These are phyloP conservation scores for Porites australiensis DNA, from an alignment of 64 coral and sea anemone genomes.

Conservation along the genomic window DNA sequence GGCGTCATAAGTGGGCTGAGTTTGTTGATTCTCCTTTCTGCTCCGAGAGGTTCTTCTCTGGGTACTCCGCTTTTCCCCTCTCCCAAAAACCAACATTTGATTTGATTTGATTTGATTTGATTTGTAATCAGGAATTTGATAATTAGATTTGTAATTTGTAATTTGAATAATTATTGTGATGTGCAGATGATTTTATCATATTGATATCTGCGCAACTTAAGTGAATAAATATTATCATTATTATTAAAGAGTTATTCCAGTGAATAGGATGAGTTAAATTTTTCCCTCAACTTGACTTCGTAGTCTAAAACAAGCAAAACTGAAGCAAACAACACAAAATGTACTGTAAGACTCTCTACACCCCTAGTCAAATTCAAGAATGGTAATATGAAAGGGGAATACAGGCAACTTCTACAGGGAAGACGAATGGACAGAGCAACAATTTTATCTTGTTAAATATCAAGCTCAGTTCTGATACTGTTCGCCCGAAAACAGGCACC, in stretches of 20 bases:
- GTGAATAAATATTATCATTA: background rate
- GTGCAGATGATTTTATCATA: slow-evolving; percentile 1
- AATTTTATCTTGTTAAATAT: slow-evolving; percentile 78
- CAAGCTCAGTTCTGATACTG: slow-evolving; percentile 72
- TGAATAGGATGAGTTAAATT: too few species aligned
- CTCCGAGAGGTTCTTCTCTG: slow-evolving; percentile 23
- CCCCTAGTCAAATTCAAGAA: slow-evolving; percentile 14
- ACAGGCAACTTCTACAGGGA: slow-evolving; percentile 68
- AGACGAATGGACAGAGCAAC: slow-evolving; percentile 53
- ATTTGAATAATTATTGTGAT: background rate
- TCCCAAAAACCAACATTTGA: too few species aligned
- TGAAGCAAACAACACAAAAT: background rate
- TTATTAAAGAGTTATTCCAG: background rate
- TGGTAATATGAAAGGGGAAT: background rate
- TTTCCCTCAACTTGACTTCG: background rate
- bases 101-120: too few species aligned
- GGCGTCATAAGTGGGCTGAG: background rate
- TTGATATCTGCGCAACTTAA: slow-evolving; percentile 14
- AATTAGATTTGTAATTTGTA: background rate
- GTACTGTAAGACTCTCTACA: background rate
- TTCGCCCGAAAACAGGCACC: slow-evolving; percentile 43
- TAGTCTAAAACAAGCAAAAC: background rate
- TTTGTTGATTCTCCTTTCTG: slow-evolving; percentile 31
- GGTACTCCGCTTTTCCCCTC: too few species aligned
- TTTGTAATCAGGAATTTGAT: too few species aligned